A percentile compares a stretch with the other conserved stretches of the same genome.
phyloP scores from a whole-genome alignment of 2,797 vertebrate genomes.

The Ptychobarbus kaznakovi region DNA sequence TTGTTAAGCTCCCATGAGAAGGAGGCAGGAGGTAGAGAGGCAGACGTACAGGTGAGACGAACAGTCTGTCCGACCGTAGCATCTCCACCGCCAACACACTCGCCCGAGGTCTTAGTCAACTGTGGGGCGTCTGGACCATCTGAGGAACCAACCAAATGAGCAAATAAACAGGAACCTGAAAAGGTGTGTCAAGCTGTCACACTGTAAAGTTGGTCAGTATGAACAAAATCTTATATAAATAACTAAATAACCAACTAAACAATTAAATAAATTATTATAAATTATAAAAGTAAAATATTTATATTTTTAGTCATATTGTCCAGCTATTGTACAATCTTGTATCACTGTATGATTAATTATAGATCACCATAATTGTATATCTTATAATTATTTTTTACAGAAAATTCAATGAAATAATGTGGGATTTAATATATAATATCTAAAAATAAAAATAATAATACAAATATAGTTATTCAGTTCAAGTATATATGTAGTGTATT shows the following conservation, averaged over 20 bases:
- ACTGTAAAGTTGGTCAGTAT: not conserved
- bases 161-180: not conserved
- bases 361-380: too few species aligned
- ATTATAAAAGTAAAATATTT: too few species aligned
- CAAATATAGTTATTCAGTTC: not conserved
- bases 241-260: too few species aligned
- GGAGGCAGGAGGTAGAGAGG: slow-evolving; percentile 75
- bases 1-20: slow-evolving; percentile 75
- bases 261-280: too few species aligned
- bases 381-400: too few species aligned
- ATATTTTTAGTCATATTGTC: not conserved
- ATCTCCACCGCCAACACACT: slow-evolving; percentile 75
- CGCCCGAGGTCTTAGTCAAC: slow-evolving; percentile 66
- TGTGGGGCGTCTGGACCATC: slow-evolving; percentile 79
- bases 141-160: slow-evolving; percentile 41
- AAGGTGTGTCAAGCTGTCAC: not conserved
- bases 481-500: not conserved
- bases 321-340: not conserved
- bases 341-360: not conserved
- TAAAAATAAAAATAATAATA: too few species aligned
- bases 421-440: too few species aligned
- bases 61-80: slow-evolving; percentile 72
- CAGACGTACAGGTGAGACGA: slow-evolving; percentile 73
- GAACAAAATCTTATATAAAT: too few species aligned
- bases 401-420: too few species aligned